These are phyloP conservation scores for Glaucomys volans DNA, from an alignment of 2,113 vertebrate genomes.

Conservation along the genomic window DNA sequence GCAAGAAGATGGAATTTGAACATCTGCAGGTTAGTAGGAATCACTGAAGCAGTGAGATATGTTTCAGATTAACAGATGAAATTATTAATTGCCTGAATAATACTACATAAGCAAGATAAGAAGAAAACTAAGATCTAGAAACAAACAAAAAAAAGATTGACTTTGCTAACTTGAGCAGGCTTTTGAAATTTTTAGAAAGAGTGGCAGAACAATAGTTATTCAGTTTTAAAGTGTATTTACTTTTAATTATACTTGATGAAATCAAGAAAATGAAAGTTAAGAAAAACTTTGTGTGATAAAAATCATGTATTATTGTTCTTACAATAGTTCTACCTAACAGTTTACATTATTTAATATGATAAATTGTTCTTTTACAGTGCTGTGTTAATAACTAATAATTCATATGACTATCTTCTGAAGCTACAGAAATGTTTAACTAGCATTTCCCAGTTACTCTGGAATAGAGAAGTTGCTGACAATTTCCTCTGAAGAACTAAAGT, in stretches of 20 bases:
- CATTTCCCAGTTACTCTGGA: not conserved
- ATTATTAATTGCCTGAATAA: not conserved
- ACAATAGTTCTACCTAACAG: not conserved
- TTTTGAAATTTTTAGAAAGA: slow-evolving; percentile 3
- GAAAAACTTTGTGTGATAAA: not conserved
- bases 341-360: not conserved
- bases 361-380: not conserved
- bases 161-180: not conserved
- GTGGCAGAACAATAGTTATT: not conserved
- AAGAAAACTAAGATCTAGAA: slow-evolving; percentile 3
- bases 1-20: not conserved
- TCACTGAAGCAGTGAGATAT: not conserved
- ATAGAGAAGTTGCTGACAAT: not conserved
- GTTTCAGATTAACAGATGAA: not conserved
- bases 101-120: not conserved
- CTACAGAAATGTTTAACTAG: not conserved
- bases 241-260: not conserved
- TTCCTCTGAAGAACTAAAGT: not conserved
- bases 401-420: not conserved
- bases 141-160: not conserved
- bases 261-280: not conserved
- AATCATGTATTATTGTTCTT: not conserved
- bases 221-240: not conserved
- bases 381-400: not conserved
- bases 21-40: not conserved